phyloP scores from a whole-genome alignment of 2,113 vertebrate species.

The Garra rufa region DNA sequence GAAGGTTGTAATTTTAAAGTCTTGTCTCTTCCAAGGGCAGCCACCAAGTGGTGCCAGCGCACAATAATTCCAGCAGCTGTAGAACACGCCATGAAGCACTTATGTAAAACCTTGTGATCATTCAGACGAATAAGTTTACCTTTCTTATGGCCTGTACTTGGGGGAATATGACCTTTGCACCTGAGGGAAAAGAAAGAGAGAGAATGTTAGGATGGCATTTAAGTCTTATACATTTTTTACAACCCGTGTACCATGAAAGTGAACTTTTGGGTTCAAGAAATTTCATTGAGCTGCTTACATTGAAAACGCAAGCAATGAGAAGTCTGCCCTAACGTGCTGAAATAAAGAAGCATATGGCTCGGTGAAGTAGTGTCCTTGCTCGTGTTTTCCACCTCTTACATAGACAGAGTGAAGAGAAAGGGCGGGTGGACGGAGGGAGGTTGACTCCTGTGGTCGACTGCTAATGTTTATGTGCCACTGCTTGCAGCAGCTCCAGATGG shows the following conservation, averaged over 20 bases:
- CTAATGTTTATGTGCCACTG: constrained; percentile 54
- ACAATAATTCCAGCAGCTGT: constrained; percentile 1
- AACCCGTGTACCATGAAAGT: constrained; percentile 32
- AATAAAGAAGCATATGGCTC: constrained; percentile 29
- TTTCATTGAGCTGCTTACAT: not conserved
- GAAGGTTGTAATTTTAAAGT: not conserved
- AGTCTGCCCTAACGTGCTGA: not conserved
- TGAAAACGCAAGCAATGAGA: not conserved
- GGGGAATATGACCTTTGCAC: constrained; percentile 44
- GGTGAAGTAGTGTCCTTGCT: constrained; percentile 16
- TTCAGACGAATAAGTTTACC: not conserved
- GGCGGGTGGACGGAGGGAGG: constrained; percentile 11
- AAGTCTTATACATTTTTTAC: constrained; percentile 22
- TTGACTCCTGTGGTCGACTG: constrained; percentile 39
- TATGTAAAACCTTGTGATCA: not conserved
- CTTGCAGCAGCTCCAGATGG: constrained; percentile 58
- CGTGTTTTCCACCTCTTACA: constrained; percentile 6
- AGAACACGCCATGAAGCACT: not conserved
- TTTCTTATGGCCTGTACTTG: constrained; percentile 28
- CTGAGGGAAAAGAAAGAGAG: constrained; percentile 37
- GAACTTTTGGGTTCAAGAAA: constrained; percentile 37
- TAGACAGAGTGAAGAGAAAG: constrained; percentile 25
- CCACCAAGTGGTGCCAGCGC: constrained; percentile 48
- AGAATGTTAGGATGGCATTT: constrained; percentile 32
- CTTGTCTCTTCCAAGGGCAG: not conserved